Percentiles rank a stretch among this genome's conserved stretches.
Conservation (phyloP, 2,113 vertebrate species). For the Salvelinus fontinalis region DNA sequence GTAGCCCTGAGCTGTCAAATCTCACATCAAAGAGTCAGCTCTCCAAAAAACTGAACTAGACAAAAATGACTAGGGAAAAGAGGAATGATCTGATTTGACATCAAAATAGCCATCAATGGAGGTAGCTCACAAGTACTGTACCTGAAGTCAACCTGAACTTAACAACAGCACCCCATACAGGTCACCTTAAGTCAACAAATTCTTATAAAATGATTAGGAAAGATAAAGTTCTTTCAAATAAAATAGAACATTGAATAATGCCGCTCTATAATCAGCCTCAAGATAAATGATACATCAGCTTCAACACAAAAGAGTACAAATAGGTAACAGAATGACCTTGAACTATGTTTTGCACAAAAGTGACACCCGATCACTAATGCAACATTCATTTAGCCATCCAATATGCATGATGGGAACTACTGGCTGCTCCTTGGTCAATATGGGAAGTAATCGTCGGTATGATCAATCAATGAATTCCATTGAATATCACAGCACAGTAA, state of each 20-base stretch:
- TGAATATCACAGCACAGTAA: conserved; percentile 33
- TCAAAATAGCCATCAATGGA: neutral
- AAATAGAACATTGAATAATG: too few species aligned
- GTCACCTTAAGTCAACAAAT: neutral
- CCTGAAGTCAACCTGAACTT: neutral
- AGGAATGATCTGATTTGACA: conserved; percentile 7
- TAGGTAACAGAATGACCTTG: too few species aligned
- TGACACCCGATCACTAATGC: neutral
- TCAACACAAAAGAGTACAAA: too few species aligned
- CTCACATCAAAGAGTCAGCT: conserved; percentile 55
- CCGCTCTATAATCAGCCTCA: too few species aligned
- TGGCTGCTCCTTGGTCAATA: neutral
- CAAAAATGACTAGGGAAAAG: conserved; percentile 29
- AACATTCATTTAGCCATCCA: neutral
- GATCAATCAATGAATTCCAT: conserved; percentile 13
- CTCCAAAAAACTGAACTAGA: conserved; percentile 14
- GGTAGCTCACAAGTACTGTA: neutral
- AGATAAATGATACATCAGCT: too few species aligned
- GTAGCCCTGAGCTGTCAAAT: conserved; percentile 50
- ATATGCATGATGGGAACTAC: neutral
- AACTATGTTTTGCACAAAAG: neutral
- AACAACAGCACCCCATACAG: neutral
- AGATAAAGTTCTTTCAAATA: neutral
- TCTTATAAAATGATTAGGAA: neutral
- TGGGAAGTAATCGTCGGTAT: conserved; percentile 20